Evolutionary conservation across 2,113 vertebrate species (phyloP), one percentile per base, ranked within the genome.

Genomic region (Xenopus tropicalis): DNA sequence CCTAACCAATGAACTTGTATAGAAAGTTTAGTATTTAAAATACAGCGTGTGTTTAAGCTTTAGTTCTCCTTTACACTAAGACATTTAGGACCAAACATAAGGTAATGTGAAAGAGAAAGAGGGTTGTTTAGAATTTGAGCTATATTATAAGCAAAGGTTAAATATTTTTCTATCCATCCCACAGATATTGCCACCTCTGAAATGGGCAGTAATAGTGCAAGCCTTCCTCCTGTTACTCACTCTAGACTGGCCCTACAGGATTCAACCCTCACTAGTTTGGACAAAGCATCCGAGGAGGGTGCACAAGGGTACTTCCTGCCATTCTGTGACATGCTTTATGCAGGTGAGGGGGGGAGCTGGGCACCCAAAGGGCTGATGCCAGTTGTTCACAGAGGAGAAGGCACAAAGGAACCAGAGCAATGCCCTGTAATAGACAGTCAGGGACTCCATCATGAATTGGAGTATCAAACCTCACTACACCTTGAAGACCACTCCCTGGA

Each of bases 381-480:
- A 3, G 61, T 57, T 0, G 51, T 82, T 1, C 81, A 71, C 1
- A 75, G 79, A 77, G 87, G 79, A 1, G 86, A 78, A 72, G 78
- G 56, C 0, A 66, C 66, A 4, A 89, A 93, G 25, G 95, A 97
- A 65, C 97, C 97, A 0, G 97, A 98, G 82, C 97, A 98, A 73
- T 98, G 95, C 56, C 96, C 95, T 0, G 90, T 98, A 83, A 98
- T 98, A 11, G 97, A 98, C 79, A 98, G 96, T 86, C 96, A 97
- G 66, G 95, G 92, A 2, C 78, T 92, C 65, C 90, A 89, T 9
- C 82, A 90, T 1, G 88, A 88, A 24, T 82, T 94, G 77, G 92
- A 94, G 72, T 89, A 91, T 6, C 92, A 93, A 3, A 81, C 75
- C 0, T 85, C 78, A 70, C 83, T 92, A 82, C 80, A 62, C 29